Percentiles rank a stretch among this genome's conserved stretches.
phyloP scores from a whole-genome alignment of 1,140 invertebrate genomes.

The Leptinotarsa defecta region DNA sequence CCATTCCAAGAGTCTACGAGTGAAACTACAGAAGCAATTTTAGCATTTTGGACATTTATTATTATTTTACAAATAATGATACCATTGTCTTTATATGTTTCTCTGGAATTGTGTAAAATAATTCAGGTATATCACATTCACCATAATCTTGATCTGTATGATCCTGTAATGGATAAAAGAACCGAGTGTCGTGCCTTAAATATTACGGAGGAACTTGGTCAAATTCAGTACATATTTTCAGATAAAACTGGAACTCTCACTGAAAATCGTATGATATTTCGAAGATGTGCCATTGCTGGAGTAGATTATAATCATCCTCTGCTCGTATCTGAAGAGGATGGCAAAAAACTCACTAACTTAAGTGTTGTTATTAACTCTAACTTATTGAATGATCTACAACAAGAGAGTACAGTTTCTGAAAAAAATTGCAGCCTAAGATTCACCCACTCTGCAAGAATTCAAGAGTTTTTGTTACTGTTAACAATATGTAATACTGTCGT shows the following conservation, averaged over 20 bases:
- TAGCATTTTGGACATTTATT: slow-evolving; percentile 94
- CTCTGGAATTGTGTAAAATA: slow-evolving; percentile 95
- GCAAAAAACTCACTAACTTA: slow-evolving; percentile 31
- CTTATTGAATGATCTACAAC: slow-evolving; percentile 69
- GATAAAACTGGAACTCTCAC: slow-evolving; percentile 98
- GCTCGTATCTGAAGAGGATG: slow-evolving; percentile 57
- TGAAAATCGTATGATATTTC: slow-evolving; percentile 97
- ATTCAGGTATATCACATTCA: slow-evolving; percentile 96
- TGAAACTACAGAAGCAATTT: slow-evolving; percentile 78
- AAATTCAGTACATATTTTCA: slow-evolving; percentile 95
- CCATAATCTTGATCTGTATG: slow-evolving; percentile 85
- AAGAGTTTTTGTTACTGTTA: slow-evolving; percentile 91
- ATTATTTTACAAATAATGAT: slow-evolving; percentile 96
- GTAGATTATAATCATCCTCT: slow-evolving; percentile 85
- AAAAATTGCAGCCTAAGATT: slow-evolving; percentile 42
- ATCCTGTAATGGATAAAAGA: slow-evolving; percentile 79
- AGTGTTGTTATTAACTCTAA: slow-evolving; percentile 66
- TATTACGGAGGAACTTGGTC: slow-evolving; percentile 95
- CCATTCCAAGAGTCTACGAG: slow-evolving; percentile 66
- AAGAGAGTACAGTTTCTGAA: slow-evolving; percentile 50
- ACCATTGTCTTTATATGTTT: slow-evolving; percentile 94
- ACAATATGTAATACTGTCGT: slow-evolving; percentile 97
- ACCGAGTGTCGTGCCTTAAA: slow-evolving; percentile 95
- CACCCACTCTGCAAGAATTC: slow-evolving; percentile 62
- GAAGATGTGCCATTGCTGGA: slow-evolving; percentile 85